These are phyloP conservation scores for Erannis defoliaria DNA, from an alignment of 2,888 invertebrate genomes.

Conservation along the genomic window DNA sequence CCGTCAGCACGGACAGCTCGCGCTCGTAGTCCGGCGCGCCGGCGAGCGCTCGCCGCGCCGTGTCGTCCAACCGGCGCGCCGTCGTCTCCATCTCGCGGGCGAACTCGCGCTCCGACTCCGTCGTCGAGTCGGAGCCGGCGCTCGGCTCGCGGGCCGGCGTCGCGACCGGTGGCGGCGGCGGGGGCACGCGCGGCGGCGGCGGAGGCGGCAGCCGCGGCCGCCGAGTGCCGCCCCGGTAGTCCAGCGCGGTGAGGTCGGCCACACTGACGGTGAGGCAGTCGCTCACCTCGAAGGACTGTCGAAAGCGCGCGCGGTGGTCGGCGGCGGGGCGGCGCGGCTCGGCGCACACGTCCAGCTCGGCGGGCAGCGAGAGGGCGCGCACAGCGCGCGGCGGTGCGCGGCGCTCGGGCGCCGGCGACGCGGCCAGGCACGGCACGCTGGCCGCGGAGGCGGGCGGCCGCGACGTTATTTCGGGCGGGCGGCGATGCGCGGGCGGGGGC, in stretches of 20 bases:
- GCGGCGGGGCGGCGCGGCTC: conserved; percentile 66
- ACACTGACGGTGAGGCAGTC: conserved; percentile 87
- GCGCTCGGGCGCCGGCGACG: conserved; percentile 67
- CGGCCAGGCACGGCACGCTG: conserved; percentile 75
- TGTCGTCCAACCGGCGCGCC: conserved; percentile 76
- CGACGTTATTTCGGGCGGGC: conserved; percentile 71
- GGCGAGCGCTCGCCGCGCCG: conserved; percentile 75
- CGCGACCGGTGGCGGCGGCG: conserved; percentile 64
- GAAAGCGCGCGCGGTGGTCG: conserved; percentile 74
- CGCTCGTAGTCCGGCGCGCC: conserved; percentile 86
- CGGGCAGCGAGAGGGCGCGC: conserved; percentile 87
- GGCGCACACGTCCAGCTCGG: conserved; percentile 88
- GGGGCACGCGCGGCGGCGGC: conserved; percentile 61
- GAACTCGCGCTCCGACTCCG: conserved; percentile 80
- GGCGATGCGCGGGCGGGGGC: conserved; percentile 66
- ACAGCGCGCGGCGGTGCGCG: conserved; percentile 71
- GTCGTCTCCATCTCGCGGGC: conserved; percentile 81
- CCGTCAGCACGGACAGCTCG: conserved; percentile 86
- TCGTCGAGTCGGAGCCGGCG: conserved; percentile 80
- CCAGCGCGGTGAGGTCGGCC: conserved; percentile 87
- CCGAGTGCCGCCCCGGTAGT: conserved; percentile 80
- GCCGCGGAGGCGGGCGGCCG: conserved; percentile 67
- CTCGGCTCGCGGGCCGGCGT: conserved; percentile 74
- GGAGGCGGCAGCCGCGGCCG: conserved; percentile 76
- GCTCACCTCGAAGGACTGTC: conserved; percentile 79